Conservation (phyloP, 2,888 invertebrate genomes). For the Caenorhabditis macrosperma region DNA sequence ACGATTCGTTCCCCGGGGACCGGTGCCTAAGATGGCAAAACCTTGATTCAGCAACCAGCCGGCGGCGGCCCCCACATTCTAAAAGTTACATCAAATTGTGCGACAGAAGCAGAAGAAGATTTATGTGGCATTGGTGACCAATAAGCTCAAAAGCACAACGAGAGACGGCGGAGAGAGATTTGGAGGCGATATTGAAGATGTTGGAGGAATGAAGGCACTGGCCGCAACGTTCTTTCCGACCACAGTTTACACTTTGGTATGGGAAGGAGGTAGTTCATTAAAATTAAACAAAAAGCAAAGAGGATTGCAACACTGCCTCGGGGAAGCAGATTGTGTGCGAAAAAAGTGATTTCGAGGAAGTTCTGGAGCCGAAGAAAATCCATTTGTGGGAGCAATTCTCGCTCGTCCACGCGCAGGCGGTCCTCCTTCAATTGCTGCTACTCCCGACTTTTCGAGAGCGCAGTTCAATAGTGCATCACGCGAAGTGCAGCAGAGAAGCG, state of each 20-base stretch:
- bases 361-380: constrained; percentile 37
- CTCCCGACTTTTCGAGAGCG: constrained; percentile 37
- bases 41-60: constrained; percentile 54
- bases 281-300: constrained; percentile 51
- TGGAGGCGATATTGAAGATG: constrained; percentile 15
- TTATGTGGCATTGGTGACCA: constrained; percentile 49
- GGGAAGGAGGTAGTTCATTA: constrained; percentile 30
- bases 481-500: not conserved
- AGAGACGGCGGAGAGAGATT: constrained; percentile 21
- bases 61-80: constrained; percentile 20
- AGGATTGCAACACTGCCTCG: constrained; percentile 50
- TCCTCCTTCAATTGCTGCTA: constrained; percentile 42
- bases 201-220: not conserved
- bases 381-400: constrained; percentile 48
- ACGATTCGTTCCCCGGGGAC: constrained; percentile 46
- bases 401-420: constrained; percentile 22
- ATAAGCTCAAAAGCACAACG: not conserved
- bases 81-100: constrained; percentile 52
- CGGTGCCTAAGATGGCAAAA: constrained; percentile 50
- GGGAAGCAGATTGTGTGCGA: constrained; percentile 39
- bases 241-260: constrained; percentile 45
- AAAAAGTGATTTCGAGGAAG: constrained; percentile 41
- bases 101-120: constrained; percentile 28
- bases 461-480: constrained; percentile 50
- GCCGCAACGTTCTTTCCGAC: not conserved